Base-by-base conservation (phyloP, 2,113 vertebrate species). In the Sinosuthora webbiana region DNA sequence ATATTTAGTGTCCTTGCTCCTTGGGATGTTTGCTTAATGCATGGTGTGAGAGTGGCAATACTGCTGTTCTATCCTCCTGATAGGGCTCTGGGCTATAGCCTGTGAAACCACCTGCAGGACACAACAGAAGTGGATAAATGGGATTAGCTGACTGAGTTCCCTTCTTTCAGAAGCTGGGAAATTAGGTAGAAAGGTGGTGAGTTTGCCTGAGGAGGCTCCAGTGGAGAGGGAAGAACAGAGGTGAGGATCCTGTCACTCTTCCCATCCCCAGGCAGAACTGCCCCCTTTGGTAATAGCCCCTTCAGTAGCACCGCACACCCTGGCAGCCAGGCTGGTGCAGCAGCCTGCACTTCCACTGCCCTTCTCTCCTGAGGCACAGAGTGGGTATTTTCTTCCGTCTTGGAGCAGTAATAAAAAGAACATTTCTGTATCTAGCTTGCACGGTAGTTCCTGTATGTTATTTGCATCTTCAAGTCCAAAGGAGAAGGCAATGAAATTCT, bases 271-370 rank as follows among this genome's bases (percentile, higher is more conserved):
- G 45, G 52, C 30, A 79, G 65, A 41, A n/a, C 15, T 7, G 3
- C 6, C 28, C 53, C 23, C 1, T 27, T n/a, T 6, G 5, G 15
- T 39, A 6, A 7, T 28, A 70, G 31, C 14, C 16, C 35, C 31
- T 57, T 39, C 0, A 0, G 42, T 7, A 50, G 55, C 31, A 22
- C n/a, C 0, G 0, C 1, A 2, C 5, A 2, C 17, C 23, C 27
- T 0, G 0, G 44, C 21, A 24, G 21, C 16, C 2, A 0, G 39
- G 22, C 65, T 59, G 52, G 21, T 11, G 42, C 52, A 57, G 55
- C 55, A 91, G 33, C 69, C 33, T 33, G 35, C 13, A 10, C 11
- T 23, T 14, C 11, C 56, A 52, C 41, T 56, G 56, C 52, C 15
- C 4, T 33, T 63, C n/a, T 19, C 6, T 31, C 35, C 18, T 15